phyloP scores from a whole-genome alignment of 92 coral and sea anemone species.

The Epizoanthus stellaris region DNA sequence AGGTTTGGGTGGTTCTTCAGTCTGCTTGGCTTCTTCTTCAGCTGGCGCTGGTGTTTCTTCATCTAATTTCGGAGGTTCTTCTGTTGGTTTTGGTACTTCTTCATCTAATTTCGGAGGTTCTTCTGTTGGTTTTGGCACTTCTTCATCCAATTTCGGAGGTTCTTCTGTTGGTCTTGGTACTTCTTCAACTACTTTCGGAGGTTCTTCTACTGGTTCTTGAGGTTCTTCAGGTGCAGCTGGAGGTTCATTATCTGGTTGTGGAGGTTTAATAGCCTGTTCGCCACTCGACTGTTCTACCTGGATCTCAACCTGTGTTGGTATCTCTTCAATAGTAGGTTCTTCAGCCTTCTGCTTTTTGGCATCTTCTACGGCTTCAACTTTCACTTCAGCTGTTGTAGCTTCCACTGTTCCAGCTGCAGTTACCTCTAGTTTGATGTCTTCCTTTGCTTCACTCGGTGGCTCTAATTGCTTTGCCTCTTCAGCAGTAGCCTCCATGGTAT shows the following conservation, averaged over 20 bases:
- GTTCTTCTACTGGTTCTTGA: too few species aligned
- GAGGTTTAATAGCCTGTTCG: too few species aligned
- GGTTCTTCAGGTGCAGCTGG: neutral
- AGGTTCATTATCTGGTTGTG: too few species aligned
- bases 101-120: neutral
- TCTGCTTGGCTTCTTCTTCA: neutral
- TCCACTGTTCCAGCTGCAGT: neutral
- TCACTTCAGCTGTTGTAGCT: neutral
- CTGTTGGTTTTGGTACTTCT: neutral
- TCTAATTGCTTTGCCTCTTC: slow-evolving; percentile 12
- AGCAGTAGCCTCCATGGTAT: neutral
- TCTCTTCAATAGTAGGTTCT: neutral
- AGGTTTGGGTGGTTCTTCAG: slow-evolving; percentile 22
- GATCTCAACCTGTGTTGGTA: too few species aligned
- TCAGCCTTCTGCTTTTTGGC: slow-evolving; percentile 12
- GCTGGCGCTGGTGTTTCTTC: slow-evolving; percentile 16
- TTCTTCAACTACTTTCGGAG: neutral
- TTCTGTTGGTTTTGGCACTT: neutral
- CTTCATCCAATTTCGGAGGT: slow-evolving; percentile 6
- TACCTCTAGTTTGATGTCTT: neutral
- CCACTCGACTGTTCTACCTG: too few species aligned
- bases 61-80: slow-evolving; percentile 1
- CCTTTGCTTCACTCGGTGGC: slow-evolving; percentile 1
- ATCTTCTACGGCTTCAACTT: slow-evolving; percentile 5
- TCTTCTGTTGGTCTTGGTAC: slow-evolving; percentile 24